Evolutionary conservation across 2,888 invertebrate genomes (phyloP), one percentile per base, ranked within the genome.

Genomic region (Oscheius sp.): DNA sequence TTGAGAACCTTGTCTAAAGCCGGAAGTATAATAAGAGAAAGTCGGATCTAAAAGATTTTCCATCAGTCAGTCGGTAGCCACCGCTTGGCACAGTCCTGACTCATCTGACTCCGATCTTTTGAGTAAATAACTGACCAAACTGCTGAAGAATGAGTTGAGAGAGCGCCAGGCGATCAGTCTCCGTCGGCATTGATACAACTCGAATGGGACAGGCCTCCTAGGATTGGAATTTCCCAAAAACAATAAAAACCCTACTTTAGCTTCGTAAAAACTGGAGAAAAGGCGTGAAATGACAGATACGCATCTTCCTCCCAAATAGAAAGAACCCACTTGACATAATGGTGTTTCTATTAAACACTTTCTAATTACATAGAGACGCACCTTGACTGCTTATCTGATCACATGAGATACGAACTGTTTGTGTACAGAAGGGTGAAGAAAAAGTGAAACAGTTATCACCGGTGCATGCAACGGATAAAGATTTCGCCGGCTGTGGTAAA

Each of bases 1-100:
- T 45, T 69, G 38, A 20, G 71, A 70, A 33, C 76, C 75, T 44
- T 69, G 72, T 26, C 81, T 57, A 24, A 82, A 69, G 28, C 72
- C 82, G 33, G 82, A 77, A 28, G 80, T 81, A 41, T 79, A 67
- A 45, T 74, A 75, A 14, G 44, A 5, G 4, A 57, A 49, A n/a
- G 59, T 30, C 24, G 70, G 56, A 24, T 68, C 75, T 75, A 17
- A 41, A 44, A 41, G 2, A 26, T 22, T 22, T 26, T 49, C 2
- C 36, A 36, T 9, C 36, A 14, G 8, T 36, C 36, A 9, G 8
- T 36, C 8, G 47, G 33, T 32, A 54, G 59, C 26, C 59, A 28
- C 44, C 14, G n/a, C n/a, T n/a, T 44, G 59, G 59, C n/a, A 59
- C 59, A n/a, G 4, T 17, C 6, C 28, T 59, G 59, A 59, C 32